These are phyloP conservation scores for Microplitis demolitor DNA, from an alignment of 1,140 invertebrate genomes.

Conservation along the genomic window DNA sequence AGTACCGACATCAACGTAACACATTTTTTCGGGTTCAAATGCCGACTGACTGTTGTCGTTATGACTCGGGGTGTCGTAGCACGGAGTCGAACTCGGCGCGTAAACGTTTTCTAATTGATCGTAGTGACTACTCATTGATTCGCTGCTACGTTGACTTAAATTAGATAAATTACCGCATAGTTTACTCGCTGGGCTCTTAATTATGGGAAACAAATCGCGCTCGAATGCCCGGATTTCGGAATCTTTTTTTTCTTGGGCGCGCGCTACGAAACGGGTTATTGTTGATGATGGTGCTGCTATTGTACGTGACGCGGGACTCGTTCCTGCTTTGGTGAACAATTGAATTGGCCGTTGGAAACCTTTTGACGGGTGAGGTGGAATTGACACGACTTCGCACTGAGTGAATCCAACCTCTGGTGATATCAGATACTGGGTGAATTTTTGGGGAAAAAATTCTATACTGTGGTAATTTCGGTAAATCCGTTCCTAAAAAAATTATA, in stretches of 20 bases:
- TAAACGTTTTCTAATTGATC: conserved; percentile 65
- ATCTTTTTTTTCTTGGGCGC: conserved; percentile 44
- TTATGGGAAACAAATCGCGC: conserved; percentile 44
- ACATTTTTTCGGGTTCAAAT: conserved; percentile 43
- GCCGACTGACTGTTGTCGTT: conserved; percentile 41
- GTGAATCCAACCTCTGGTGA: conserved; percentile 90
- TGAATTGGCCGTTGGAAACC: conserved; percentile 89
- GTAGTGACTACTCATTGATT: conserved; percentile 49
- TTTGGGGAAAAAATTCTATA: conserved; percentile 86
- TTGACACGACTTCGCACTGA: conserved; percentile 83
- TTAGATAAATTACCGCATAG: conserved; percentile 36
- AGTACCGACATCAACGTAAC: conserved; percentile 44
- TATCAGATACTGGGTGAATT: conserved; percentile 88
- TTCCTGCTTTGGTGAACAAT: conserved; percentile 77
- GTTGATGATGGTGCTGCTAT: conserved; percentile 32
- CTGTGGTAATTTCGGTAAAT: conserved; percentile 85
- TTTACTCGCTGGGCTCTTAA: background rate
- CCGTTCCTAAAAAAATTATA: conserved; percentile 70
- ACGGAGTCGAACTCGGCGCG: conserved; percentile 63
- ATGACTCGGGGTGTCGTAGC: conserved; percentile 58
- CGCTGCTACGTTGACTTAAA: conserved; percentile 51
- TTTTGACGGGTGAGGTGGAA: conserved; percentile 83
- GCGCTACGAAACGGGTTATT: conserved; percentile 29
- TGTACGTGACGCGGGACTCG: conserved; percentile 50
- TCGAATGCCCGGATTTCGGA: conserved; percentile 48